These are phyloP conservation scores for Sylvia atricapilla DNA, from an alignment of 2,113 vertebrate genomes.

Conservation along the genomic window DNA sequence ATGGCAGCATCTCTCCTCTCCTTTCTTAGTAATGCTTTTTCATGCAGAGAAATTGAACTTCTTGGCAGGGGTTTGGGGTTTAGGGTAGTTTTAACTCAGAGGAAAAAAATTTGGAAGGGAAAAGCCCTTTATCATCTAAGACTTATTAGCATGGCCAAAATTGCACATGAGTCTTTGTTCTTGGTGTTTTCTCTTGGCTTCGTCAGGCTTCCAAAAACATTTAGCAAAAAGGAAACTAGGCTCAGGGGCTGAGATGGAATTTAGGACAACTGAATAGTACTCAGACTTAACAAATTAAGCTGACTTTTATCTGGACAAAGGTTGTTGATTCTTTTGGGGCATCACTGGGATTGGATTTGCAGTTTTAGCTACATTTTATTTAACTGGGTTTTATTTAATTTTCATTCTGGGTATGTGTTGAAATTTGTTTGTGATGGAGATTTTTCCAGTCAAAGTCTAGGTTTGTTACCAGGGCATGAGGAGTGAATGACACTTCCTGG, in stretches of 20 bases:
- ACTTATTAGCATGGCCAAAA: background rate
- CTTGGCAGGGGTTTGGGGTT: background rate
- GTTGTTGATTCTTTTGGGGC: background rate
- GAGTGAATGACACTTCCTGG: background rate
- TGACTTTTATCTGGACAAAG: background rate
- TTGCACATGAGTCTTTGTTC: background rate
- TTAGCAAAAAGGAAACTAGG: background rate
- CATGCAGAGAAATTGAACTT: background rate
- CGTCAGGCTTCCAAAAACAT: background rate
- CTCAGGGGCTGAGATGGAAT: constrained; percentile 11
- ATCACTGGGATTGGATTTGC: background rate
- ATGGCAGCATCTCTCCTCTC: background rate
- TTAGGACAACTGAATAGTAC: constrained; percentile 1
- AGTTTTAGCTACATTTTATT: background rate
- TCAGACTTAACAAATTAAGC: background rate
- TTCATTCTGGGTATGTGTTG: background rate
- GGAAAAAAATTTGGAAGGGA: background rate
- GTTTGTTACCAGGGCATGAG: background rate
- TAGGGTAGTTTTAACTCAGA: background rate
- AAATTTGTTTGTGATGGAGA: background rate
- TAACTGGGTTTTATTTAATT: background rate
- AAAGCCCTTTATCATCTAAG: background rate
- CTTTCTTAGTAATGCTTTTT: background rate
- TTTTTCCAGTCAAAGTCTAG: background rate
- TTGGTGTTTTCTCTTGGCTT: background rate